Evolutionary conservation across 92 coral and sea anemone genomes (phyloP).

Genomic region (Paramuricea clavata): DNA sequence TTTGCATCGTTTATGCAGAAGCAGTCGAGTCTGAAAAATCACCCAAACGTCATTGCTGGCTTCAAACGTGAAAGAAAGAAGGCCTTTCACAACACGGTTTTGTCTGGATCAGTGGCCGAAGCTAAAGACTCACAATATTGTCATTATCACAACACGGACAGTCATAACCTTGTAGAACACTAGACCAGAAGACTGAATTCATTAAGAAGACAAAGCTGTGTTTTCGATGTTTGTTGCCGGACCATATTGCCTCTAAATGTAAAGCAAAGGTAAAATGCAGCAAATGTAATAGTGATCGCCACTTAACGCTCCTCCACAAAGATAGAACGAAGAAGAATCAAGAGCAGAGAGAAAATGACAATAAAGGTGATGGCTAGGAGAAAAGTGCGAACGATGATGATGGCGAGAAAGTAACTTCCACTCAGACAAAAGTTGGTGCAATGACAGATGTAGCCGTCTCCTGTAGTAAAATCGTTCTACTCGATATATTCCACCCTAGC

Average conservation of each 20-base stretch:
- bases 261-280: conserved; percentile 4
- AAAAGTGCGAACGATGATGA: conserved; percentile 1
- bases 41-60: conserved; percentile 64
- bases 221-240: not conserved
- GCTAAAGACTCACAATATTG: not conserved
- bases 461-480: conserved; percentile 62
- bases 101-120: conserved; percentile 1
- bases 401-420: conserved; percentile 23
- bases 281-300: conserved; percentile 19
- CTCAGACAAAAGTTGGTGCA: conserved; percentile 17
- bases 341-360: not conserved
- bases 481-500: conserved; percentile 54
- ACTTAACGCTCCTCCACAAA: conserved; percentile 48
- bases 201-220: conserved; percentile 16
- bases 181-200: conserved; percentile 10
- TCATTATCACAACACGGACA: not conserved
- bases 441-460: not conserved
- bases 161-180: conserved; percentile 17
- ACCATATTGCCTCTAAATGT: conserved; percentile 9
- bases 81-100: conserved; percentile 25
- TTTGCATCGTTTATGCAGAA: conserved; percentile 51
- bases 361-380: conserved; percentile 13
- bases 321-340: conserved; percentile 20
- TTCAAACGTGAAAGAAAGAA: conserved; percentile 2
- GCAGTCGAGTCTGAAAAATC: conserved; percentile 66